Evolutionary conservation across 2,797 vertebrate genomes (phyloP), one percentile per base, ranked within the genome.

Genomic region (Chaenodraco wilsoni): DNA sequence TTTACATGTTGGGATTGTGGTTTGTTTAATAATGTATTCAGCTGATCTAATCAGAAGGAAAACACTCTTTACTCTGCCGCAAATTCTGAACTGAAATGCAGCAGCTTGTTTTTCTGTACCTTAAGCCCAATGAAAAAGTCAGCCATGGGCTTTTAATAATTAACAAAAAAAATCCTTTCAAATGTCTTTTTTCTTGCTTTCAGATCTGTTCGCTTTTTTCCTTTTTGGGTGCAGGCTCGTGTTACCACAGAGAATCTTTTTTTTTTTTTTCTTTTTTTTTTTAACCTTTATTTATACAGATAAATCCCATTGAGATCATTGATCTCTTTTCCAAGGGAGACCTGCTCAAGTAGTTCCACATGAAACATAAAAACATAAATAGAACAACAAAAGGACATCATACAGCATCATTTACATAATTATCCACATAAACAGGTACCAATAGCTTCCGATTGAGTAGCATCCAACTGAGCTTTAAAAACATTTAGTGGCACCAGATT

Each of bases 31-130:
- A 54, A 16, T 51, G 15, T 41, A 16, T 54, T 14, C n/a, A 54
- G 54, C 2, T 14, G 15, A 58, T 55, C 9, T 4, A 50, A 9
- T 58, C 1, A 65, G 17, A 59, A 54, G 27, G n/a, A 40, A 40
- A 74, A 74, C 51, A 27, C 31, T n/a, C n/a, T n/a, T n/a, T n/a
- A n/a, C n/a, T 68, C 41, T 72, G 9, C n/a, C 44, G 14, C 27
- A 66, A 3, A 46, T 37, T 73, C 45, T 31, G 31, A 70, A 60
- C 49, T 54, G 46, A 74, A 61, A 76, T 15, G 13, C 71, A 48
- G 49, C 44, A 57, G 54, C 62, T 79, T 60, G 40, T 54, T 58
- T 48, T 14, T 45, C 23, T 65, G 59, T 40, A 56, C 55, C 45
- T 13, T 23, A 75, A 6, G 8, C 33, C 46, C 31, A 44, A 10